Conservation (phyloP, 2,113 vertebrate species). For the Oophaga pumilio region DNA sequence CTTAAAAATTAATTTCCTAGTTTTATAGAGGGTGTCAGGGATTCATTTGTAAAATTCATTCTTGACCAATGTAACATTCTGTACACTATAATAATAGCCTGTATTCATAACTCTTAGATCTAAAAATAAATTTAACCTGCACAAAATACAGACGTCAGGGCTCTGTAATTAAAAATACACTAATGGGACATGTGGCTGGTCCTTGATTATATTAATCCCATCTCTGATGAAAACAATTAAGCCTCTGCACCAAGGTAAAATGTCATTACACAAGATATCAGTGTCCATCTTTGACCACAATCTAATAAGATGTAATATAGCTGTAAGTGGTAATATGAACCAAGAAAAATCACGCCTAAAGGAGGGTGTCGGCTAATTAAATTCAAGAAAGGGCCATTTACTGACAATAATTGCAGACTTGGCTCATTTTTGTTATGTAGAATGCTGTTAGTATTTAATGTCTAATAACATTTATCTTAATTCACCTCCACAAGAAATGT, state of each 20-base stretch:
- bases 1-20: too few relatives aligned
- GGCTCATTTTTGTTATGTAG: background rate
- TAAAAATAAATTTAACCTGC: conserved; percentile 3
- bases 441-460: background rate
- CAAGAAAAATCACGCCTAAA: conserved; percentile 7
- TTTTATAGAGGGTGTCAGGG: too few relatives aligned
- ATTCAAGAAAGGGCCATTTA: background rate
- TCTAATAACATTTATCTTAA: background rate
- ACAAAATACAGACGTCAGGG: conserved; percentile 4
- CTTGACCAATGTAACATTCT: background rate
- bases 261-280: conserved; percentile 26
- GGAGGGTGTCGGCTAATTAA: background rate
- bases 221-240: conserved; percentile 25
- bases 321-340: conserved; percentile 9
- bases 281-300: conserved; percentile 18
- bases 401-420: background rate
- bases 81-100: background rate
- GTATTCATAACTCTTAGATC: background rate
- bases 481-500: background rate
- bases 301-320: conserved; percentile 40
- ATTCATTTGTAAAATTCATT: background rate
- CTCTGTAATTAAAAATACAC: conserved; percentile 30
- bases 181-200: conserved; percentile 5
- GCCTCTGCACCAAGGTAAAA: conserved; percentile 28
- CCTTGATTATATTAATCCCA: conserved; percentile 39